phyloP scores from a whole-genome alignment of 2,113 vertebrate genomes.

The Eonycteris spelaea region DNA sequence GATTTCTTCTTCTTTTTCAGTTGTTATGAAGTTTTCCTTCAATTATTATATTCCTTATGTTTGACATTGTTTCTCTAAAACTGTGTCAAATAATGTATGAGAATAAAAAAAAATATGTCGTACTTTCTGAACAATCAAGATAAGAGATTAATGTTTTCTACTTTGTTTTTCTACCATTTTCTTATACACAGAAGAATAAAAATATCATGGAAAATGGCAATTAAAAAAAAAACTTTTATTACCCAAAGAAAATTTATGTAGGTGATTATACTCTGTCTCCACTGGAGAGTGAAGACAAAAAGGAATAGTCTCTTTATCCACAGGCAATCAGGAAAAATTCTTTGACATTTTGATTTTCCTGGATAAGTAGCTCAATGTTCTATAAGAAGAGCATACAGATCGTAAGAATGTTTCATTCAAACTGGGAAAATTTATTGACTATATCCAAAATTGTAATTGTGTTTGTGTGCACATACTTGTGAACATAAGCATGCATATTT shows the following conservation, averaged over 20 bases:
- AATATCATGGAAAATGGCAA: background rate
- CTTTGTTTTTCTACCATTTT: background rate
- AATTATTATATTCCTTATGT: background rate
- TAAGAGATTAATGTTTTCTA: background rate
- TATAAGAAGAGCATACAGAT: background rate
- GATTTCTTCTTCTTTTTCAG: background rate
- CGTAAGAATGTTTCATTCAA: background rate
- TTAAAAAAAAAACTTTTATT: background rate
- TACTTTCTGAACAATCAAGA: background rate
- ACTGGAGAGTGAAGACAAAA: background rate
- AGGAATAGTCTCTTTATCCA: background rate
- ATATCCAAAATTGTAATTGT: background rate
- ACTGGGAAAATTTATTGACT: background rate
- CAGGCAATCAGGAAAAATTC: conserved; percentile 19
- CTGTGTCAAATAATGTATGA: background rate
- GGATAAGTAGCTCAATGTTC: background rate
- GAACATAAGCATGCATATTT: background rate
- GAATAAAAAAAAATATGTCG: background rate
- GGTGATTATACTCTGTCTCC: background rate
- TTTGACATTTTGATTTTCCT: conserved; percentile 22
- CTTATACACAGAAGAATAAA: background rate
- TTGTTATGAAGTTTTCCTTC: background rate
- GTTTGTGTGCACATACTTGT: background rate
- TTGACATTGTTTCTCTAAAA: background rate
- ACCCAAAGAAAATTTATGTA: background rate